Evolutionary conservation across 2,113 vertebrate species (phyloP), one percentile per base, ranked within the genome.

Genomic region (Meleagris gallopavo): DNA sequence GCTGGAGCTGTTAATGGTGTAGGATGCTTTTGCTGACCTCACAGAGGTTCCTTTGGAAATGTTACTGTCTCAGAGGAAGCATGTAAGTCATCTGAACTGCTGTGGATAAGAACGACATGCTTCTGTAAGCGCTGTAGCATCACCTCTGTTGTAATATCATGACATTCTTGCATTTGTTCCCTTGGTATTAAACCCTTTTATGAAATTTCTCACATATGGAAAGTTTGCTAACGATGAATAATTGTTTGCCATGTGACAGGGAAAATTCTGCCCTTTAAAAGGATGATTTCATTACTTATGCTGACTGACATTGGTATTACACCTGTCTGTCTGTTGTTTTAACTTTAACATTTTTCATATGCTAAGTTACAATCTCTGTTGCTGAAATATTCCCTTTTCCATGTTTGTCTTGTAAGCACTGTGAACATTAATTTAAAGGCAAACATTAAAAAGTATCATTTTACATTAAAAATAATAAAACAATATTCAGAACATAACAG

Each of bases 1-100:
- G 46, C 66, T 85, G 92, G 78, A 83, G 72, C 52, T 85, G 80
- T 89, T 96, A 45, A 46, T 52, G 82, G 67, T 55, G 36, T 85
- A 85, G 95, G 82, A 93, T 84, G 88, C 72, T 83, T 75, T 62
- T 89, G 70, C 74, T 96, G 91, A 91, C 78, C 96, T 92, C 70
- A 41, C 83, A 95, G 94, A 54, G 86, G 92, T 66, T 97, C 91
- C 91, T 96, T 81, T 95, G 95, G 94, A 96, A 90, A 92, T 72
- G 67, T 93, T 95, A n/a, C 88, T 83, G 7, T 36, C 95, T 95
- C 93, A 89, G 64, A 96, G 81, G 87, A 93, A 94, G 57, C 76
- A 13, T 92, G 41, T 88, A 90, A 93, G 83, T 96, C 73, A 77
- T 46, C 95, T 40, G 76, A 69, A 97, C 93, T 82, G 86, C 73